Evolutionary conservation across 2,113 vertebrate genomes (phyloP).

Genomic region (Ovibos moschatus): DNA sequence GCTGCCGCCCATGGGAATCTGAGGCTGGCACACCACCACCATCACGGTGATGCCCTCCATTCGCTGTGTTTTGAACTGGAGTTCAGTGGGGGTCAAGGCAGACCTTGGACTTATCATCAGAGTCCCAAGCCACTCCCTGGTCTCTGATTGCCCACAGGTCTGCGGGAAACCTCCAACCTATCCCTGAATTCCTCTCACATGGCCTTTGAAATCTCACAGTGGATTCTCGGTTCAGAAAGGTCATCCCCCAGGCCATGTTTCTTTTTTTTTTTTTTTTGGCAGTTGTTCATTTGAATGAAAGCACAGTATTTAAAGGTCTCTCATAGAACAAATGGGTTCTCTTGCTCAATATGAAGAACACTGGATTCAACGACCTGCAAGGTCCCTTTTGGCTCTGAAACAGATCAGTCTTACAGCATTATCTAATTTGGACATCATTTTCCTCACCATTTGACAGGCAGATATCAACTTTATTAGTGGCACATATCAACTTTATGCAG

Average conservation of each 20-base stretch:
- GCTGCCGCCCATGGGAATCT: background rate
- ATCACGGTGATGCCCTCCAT: accelerated
- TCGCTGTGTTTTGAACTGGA: background rate
- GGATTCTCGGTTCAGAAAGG: background rate
- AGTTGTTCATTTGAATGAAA: background rate
- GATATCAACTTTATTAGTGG: background rate
- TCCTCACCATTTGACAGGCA: background rate
- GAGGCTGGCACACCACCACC: too few species aligned
- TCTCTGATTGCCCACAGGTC: background rate
- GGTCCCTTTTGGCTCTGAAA: background rate
- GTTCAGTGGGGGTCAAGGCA: too few species aligned
- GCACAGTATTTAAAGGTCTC: background rate
- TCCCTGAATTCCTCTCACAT: background rate
- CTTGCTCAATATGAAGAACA: background rate
- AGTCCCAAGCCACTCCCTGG: background rate
- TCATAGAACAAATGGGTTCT: background rate
- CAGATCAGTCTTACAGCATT: background rate
- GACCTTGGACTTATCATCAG: background rate
- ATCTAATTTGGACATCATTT: background rate
- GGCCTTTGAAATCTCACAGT: background rate
- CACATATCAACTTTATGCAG: background rate
- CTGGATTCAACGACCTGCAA: background rate
- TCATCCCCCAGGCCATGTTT: too few species aligned
- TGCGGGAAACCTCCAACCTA: background rate
- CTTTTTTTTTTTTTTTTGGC: background rate